These are phyloP conservation scores for Mionectes macconnelli DNA, from an alignment of 2,113 vertebrate genomes.

Conservation along the genomic window DNA sequence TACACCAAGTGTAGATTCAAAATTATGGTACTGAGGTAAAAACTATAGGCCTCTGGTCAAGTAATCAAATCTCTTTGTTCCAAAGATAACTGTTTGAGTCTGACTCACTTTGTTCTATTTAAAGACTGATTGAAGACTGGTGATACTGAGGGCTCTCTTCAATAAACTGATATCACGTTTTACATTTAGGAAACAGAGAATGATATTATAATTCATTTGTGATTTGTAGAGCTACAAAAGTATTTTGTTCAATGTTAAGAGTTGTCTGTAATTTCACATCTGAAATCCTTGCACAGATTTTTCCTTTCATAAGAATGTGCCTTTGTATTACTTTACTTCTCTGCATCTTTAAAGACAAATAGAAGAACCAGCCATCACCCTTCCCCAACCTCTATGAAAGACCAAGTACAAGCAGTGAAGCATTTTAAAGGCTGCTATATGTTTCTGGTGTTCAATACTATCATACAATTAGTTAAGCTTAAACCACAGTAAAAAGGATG, in stretches of 20 bases:
- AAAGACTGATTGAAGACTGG: background rate
- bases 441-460: background rate
- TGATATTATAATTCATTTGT: background rate
- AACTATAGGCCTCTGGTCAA: background rate
- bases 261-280: background rate
- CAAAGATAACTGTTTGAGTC: background rate
- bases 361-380: background rate
- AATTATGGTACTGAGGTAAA: background rate
- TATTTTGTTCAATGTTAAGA: background rate
- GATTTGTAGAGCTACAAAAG: background rate
- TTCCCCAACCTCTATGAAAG: background rate
- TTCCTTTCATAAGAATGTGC: background rate
- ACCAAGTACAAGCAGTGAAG: background rate
- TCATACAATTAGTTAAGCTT: background rate
- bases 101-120: constrained; percentile 40
- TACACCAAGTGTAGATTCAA: background rate
- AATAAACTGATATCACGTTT: background rate
- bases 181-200: background rate
- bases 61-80: constrained; percentile 32
- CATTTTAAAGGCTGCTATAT: background rate
- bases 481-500: background rate
- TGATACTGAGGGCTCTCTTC: background rate
- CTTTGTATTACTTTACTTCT: background rate
- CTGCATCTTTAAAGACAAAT: background rate
- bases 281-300: background rate